Percentiles rank a stretch among this genome's conserved stretches.
Conservation (phyloP, 2,888 invertebrate genomes). For the Patella depressa region DNA sequence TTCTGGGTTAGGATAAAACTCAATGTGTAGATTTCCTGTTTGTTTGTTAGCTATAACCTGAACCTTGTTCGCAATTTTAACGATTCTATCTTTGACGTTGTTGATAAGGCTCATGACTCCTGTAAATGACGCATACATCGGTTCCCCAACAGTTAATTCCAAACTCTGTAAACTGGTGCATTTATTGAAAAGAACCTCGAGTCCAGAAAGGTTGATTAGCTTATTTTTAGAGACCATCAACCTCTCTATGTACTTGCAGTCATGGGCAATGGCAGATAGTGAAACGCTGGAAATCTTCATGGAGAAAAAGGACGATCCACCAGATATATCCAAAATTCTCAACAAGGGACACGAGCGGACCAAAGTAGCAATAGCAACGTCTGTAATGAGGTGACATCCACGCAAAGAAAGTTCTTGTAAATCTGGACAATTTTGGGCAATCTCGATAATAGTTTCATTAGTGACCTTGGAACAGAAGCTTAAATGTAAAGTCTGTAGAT, state of each 20-base stretch:
- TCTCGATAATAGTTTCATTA: conserved; percentile 39
- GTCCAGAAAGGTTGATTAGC: conserved; percentile 14
- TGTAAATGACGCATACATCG: conserved; percentile 12
- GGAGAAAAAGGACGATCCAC: conserved; percentile 39
- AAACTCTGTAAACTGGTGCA: conserved; percentile 12
- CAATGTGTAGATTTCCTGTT: conserved; percentile 14
- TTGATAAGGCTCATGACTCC: conserved; percentile 21
- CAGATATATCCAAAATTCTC: conserved; percentile 40
- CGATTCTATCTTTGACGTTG: conserved; percentile 16
- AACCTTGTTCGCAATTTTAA: conserved; percentile 17
- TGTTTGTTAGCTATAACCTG: conserved; percentile 20
- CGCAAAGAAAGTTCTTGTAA: conserved; percentile 38
- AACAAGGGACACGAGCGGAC: conserved; percentile 38
- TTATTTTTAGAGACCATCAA: conserved; percentile 32
- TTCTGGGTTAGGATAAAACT: not conserved
- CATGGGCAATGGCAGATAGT: conserved; percentile 34
- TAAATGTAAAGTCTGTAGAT: conserved; percentile 39
- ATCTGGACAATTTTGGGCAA: conserved; percentile 43
- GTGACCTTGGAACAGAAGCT: conserved; percentile 47
- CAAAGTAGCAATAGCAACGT: conserved; percentile 40
- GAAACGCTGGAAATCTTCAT: conserved; percentile 40
- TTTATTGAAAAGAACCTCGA: conserved; percentile 11
- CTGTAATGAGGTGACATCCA: conserved; percentile 47
- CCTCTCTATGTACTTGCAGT: conserved; percentile 33
- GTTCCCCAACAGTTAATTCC: conserved; percentile 17